Percentiles rank a stretch among this genome's conserved stretches.
These are phyloP conservation scores for Catharus bicknelli DNA, from an alignment of 2,113 vertebrate species.

Conservation along the genomic window DNA sequence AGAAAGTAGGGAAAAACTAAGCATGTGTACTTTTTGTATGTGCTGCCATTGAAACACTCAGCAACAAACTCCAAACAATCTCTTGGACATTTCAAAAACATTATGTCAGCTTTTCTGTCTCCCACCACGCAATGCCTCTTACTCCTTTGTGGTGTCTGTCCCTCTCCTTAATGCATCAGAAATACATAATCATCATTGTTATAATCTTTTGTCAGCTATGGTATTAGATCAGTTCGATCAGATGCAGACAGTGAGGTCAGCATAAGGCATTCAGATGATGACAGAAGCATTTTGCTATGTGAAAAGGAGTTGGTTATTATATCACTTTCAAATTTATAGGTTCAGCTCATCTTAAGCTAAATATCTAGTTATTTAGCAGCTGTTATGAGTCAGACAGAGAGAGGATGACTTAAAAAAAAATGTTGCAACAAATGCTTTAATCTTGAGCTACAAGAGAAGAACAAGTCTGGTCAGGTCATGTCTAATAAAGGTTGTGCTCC, in stretches of 20 bases:
- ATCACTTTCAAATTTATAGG: conserved; percentile 69
- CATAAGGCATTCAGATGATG: conserved; percentile 42
- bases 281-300: conserved; percentile 26
- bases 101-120: not conserved
- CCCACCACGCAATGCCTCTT: fast-evolving
- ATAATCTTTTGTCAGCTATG: conserved; percentile 6
- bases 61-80: not conserved
- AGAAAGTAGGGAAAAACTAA: not conserved
- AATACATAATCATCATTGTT: not conserved
- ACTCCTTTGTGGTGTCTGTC: not conserved
- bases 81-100: not conserved
- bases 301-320: conserved; percentile 55
- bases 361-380: conserved; percentile 77
- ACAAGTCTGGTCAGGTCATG: conserved; percentile 70
- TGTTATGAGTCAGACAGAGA: conserved; percentile 74
- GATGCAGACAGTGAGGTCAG: conserved; percentile 54
- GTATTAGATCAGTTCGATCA: conserved; percentile 32
- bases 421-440: conserved; percentile 73
- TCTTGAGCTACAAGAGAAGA: conserved; percentile 68
- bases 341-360: conserved; percentile 68
- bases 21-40: not conserved
- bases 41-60: not conserved
- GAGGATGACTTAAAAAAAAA: conserved; percentile 54
- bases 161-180: not conserved
- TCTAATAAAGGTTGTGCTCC: conserved; percentile 57